These are phyloP conservation scores for Melinaea menophilus DNA, from an alignment of 2,888 invertebrate genomes.

Conservation along the genomic window DNA sequence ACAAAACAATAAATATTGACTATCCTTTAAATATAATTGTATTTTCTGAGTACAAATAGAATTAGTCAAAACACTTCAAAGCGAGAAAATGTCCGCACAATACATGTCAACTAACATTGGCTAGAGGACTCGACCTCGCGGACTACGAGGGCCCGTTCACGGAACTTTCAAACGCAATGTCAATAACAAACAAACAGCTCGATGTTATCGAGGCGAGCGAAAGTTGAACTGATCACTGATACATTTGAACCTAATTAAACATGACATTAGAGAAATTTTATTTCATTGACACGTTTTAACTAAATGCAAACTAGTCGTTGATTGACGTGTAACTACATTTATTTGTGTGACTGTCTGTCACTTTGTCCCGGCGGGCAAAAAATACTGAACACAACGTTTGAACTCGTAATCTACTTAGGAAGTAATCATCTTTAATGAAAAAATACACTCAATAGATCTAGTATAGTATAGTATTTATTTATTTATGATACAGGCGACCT, in stretches of 20 bases:
- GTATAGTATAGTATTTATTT: too few species aligned
- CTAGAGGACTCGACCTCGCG: constrained; percentile 51
- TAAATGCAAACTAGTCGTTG: not conserved
- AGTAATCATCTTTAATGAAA: too few species aligned
- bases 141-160: constrained; percentile 48
- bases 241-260: constrained; percentile 37
- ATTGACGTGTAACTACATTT: not conserved
- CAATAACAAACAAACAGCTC: constrained; percentile 47
- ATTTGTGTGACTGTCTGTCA: too few species aligned
- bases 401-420: too few species aligned
- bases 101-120: constrained; percentile 21
- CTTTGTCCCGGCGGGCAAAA: too few species aligned
- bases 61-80: not conserved
- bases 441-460: too few species aligned
- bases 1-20: too few species aligned
- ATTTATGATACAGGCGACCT: too few species aligned
- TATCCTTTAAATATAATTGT: too few species aligned
- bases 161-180: constrained; percentile 69
- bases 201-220: constrained; percentile 42
- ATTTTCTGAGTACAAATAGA: not conserved
- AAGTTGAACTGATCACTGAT: constrained; percentile 50
- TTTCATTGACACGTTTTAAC: not conserved
- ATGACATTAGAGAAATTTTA: constrained; percentile 6
- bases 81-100: constrained; percentile 17
- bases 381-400: too few species aligned